Conservation (phyloP, 2,888 invertebrate genomes). For the Plagodis dolabraria region DNA sequence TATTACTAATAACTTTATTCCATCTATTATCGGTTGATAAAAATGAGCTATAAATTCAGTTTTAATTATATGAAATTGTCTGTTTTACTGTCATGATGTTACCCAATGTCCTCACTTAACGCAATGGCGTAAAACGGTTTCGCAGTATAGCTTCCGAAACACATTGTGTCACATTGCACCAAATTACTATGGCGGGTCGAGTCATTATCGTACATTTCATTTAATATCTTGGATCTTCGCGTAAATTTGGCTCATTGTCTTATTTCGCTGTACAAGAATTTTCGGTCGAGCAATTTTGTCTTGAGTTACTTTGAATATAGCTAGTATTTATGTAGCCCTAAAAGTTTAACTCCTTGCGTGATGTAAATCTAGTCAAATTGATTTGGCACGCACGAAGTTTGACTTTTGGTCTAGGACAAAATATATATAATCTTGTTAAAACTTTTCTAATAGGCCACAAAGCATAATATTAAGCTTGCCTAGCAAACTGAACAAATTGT, state of each 20-base stretch:
- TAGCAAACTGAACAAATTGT: too few relatives aligned
- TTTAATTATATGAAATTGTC: too few relatives aligned
- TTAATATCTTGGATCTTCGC: conserved; percentile 28
- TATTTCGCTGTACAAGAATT: conserved; percentile 22
- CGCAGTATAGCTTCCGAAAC: conserved; percentile 23
- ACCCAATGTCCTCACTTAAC: not conserved
- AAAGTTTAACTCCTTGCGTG: not conserved
- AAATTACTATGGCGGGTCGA: conserved; percentile 17
- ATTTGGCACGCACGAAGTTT: too few relatives aligned
- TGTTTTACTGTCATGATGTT: too few relatives aligned
- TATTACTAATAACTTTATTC: too few relatives aligned
- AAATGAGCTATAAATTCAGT: too few relatives aligned
- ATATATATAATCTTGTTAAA: too few relatives aligned
- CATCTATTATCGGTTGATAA: too few relatives aligned
- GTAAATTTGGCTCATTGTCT: conserved; percentile 17
- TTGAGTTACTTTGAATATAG: not conserved
- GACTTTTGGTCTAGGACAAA: too few relatives aligned
- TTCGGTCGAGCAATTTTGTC: conserved; percentile 16
- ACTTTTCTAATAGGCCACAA: too few relatives aligned
- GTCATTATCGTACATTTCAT: conserved; percentile 20
- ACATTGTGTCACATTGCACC: conserved; percentile 21
- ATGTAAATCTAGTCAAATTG: too few relatives aligned
- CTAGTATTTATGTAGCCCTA: not conserved
- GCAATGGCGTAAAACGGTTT: conserved; percentile 14
- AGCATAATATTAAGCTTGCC: too few relatives aligned